Evolutionary conservation across 2,113 vertebrate species (phyloP).

Genomic region (Lonchura striata): DNA sequence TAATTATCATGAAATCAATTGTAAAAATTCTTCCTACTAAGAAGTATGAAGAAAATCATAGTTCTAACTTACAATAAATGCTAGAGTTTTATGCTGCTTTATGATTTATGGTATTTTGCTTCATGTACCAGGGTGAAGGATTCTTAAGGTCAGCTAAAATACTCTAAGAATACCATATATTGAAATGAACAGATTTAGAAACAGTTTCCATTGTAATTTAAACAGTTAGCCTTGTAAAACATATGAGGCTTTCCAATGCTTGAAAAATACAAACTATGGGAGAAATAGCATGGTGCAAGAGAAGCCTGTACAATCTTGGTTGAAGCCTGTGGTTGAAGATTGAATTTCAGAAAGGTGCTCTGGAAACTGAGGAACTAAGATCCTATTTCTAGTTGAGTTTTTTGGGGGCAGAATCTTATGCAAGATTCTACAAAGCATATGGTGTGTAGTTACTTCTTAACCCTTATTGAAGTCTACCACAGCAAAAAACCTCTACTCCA

Average conservation of each 20-base stretch:
- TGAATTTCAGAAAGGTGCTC: not conserved
- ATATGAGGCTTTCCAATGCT: not conserved
- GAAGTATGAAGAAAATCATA: not conserved
- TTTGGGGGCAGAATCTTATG: not conserved
- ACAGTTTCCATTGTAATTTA: not conserved
- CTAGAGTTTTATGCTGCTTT: not conserved
- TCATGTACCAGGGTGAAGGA: not conserved
- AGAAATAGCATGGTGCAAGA: not conserved
- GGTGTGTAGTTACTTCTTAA: not conserved
- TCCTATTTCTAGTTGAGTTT: not conserved
- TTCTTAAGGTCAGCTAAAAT: not conserved
- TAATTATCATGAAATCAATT: constrained; percentile 52
- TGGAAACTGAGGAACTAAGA: not conserved
- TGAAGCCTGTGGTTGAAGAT: not conserved
- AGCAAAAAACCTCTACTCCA: not conserved
- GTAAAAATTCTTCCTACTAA: constrained; percentile 11
- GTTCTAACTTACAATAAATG: not conserved
- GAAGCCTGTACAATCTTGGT: not conserved
- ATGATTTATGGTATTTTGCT: not conserved
- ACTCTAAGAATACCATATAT: not conserved
- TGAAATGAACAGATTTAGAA: constrained; percentile 8
- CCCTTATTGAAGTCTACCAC: not conserved
- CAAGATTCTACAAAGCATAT: not conserved
- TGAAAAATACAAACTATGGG: constrained; percentile 22
- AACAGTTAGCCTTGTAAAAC: constrained; percentile 1